These are phyloP conservation scores for Dendronephthya gigantea DNA, from an alignment of 64 coral and sea anemone species.

Conservation along the genomic window DNA sequence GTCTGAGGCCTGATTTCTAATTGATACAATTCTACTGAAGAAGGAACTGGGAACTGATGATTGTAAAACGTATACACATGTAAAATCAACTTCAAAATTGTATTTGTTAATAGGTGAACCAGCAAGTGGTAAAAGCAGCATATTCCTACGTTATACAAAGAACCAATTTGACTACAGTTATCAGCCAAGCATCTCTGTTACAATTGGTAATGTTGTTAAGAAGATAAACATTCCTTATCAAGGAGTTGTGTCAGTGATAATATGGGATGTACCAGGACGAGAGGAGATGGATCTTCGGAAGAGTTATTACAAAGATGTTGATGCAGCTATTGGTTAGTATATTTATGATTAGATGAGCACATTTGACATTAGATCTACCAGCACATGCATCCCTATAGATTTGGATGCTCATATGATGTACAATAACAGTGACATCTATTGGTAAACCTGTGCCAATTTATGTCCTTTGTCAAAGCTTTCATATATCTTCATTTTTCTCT, in stretches of 20 bases:
- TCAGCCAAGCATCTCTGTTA: slow-evolving; percentile 82
- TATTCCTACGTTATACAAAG: slow-evolving; percentile 87
- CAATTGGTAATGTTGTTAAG: slow-evolving; percentile 84
- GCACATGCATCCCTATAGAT: too few relatives aligned
- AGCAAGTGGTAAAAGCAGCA: slow-evolving; percentile 76
- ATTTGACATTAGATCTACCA: neutral
- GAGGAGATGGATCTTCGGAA: slow-evolving; percentile 96
- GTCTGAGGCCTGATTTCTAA: too few relatives aligned
- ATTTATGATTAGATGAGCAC: too few relatives aligned
- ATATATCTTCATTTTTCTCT: neutral
- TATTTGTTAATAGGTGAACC: slow-evolving; percentile 58
- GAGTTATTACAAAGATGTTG: slow-evolving; percentile 98
- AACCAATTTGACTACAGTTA: slow-evolving; percentile 99
- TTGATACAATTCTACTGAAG: too few relatives aligned
- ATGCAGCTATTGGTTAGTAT: slow-evolving; percentile 88
- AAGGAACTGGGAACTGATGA: too few relatives aligned
- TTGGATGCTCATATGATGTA: too few relatives aligned
- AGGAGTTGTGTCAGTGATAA: slow-evolving; percentile 71
- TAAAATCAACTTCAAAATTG: too few relatives aligned
- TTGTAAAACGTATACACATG: too few relatives aligned
- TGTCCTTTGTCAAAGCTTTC: too few relatives aligned
- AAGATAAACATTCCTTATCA: slow-evolving; percentile 93
- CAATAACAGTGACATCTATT: too few relatives aligned
- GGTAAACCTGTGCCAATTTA: too few relatives aligned
- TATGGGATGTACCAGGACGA: slow-evolving; percentile 90